Evolutionary conservation across 53 echinoderm and acorn worm species (phyloP), one percentile per base, ranked within the genome.

Genomic region (Actinopyga echinites): DNA sequence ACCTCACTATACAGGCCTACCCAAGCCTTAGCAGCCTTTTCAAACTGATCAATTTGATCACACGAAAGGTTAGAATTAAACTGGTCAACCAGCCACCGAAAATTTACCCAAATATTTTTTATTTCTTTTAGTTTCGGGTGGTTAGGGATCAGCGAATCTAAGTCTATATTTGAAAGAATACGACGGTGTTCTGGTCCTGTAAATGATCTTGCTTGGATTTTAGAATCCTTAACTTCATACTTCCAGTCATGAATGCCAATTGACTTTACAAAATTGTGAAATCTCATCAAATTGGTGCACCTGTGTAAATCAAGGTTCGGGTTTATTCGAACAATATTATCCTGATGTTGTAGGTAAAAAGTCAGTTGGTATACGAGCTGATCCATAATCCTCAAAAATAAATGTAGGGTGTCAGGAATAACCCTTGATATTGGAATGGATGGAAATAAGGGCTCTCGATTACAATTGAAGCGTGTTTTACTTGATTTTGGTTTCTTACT

Each of bases 291-390:
- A 68, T 33, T 35, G 5, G 69, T 36, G 13, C 69, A 68, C 38
- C 2, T 68, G 33, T 68, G 30, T 17, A 58, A 71, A 75, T 62
- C 75, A 57, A 52, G 59, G 67, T 81, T 74, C 56, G 56, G 32
- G 20, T 56, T 83, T 37, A 59, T 7, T 6, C 0, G 30, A 21
- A 56, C 36, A 56, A 15, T 22, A 80, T 80, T n/a, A 80, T 60
- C 57, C 7, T 56, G 36, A 15, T 56, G 55, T 3, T 56, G 55
- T 21, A 57, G 60, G 33, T 80, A 80, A 24, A 30, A 80, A 57
- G 55, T 80, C 36, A 59, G 0, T 58, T 80, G 80, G 34, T 80
- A 80, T 30, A 80, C 80, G 20, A 57, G 11, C 60, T 80, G 57
- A 30, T 80, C 40, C 59, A 80, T 80, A 21, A 80, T 31, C 20